These are phyloP conservation scores for Bombus consobrinus DNA, from an alignment of 1,140 invertebrate genomes.

Conservation along the genomic window DNA sequence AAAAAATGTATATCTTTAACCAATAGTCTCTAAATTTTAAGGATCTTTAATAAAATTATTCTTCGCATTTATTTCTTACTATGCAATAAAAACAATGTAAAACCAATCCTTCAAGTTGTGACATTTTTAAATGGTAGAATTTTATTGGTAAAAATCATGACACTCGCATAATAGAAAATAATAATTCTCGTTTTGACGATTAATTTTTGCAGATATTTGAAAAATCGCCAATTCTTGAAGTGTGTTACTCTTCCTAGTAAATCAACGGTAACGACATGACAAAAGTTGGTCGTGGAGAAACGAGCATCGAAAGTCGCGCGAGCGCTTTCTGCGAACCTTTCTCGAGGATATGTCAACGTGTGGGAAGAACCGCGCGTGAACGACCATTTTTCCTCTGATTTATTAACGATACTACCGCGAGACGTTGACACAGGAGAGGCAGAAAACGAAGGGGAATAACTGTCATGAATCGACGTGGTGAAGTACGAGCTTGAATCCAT, in stretches of 20 bases:
- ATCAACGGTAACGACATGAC: slow-evolving; percentile 6
- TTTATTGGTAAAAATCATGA: neutral
- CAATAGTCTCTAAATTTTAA: too few relatives aligned
- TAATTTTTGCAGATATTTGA: neutral
- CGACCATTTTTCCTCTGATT: neutral
- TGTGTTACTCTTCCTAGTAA: neutral
- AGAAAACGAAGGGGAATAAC: neutral
- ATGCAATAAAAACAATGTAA: too few relatives aligned
- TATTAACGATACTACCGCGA: neutral
- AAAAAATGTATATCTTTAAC: too few relatives aligned
- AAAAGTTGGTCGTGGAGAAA: slow-evolving; percentile 60
- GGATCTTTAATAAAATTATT: too few relatives aligned
- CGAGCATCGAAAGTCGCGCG: slow-evolving; percentile 35
- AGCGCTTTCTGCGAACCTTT: slow-evolving; percentile 34
- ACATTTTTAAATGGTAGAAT: neutral
- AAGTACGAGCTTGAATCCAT: slow-evolving; percentile 2
- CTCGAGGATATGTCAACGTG: slow-evolving; percentile 36
- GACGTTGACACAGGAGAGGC: neutral
- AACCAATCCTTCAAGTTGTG: too few relatives aligned
- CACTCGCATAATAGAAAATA: neutral
- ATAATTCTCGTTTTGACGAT: neutral
- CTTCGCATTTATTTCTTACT: too few relatives aligned
- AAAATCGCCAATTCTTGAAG: neutral
- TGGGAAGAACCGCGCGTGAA: neutral
- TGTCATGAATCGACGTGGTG: slow-evolving; percentile 4